Percentiles rank a stretch among this genome's conserved stretches.
These are phyloP conservation scores for Agrochola litura DNA, from an alignment of 2,888 invertebrate species.

Conservation along the genomic window DNA sequence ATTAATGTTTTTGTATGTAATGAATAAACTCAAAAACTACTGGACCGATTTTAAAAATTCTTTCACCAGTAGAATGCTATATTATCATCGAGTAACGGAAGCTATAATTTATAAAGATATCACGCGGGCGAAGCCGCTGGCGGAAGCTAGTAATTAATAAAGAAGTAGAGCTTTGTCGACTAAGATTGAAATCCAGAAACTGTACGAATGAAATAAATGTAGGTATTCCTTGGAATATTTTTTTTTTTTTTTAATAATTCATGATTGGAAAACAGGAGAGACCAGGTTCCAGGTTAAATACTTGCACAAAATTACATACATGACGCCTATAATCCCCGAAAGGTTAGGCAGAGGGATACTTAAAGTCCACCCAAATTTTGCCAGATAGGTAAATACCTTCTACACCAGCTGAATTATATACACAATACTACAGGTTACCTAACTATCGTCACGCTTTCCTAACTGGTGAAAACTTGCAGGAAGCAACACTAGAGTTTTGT, in stretches of 20 bases:
- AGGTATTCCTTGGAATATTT: background rate
- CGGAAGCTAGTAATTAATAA: background rate
- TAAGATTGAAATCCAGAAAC: background rate
- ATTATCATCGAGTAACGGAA: too few species aligned
- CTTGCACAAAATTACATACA: too few species aligned
- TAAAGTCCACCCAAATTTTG: background rate
- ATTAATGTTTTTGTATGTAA: too few species aligned
- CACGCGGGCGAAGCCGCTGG: too few species aligned
- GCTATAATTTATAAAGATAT: too few species aligned
- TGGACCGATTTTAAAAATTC: too few species aligned
- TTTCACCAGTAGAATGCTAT: too few species aligned
- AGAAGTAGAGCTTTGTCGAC: background rate
- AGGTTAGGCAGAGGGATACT: background rate
- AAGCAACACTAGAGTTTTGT: conserved; percentile 48
- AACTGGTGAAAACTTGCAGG: conserved; percentile 47
- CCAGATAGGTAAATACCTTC: background rate
- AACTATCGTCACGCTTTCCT: conserved; percentile 29
- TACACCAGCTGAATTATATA: background rate
- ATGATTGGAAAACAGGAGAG: background rate
- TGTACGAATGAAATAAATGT: background rate
- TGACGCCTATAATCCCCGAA: background rate
- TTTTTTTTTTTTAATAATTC: too few species aligned
- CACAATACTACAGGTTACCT: background rate
- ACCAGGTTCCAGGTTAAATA: background rate
- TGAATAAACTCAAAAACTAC: too few species aligned